Base-by-base conservation (phyloP, 2,888 invertebrate genomes). In the Eupithecia inturbata region DNA sequence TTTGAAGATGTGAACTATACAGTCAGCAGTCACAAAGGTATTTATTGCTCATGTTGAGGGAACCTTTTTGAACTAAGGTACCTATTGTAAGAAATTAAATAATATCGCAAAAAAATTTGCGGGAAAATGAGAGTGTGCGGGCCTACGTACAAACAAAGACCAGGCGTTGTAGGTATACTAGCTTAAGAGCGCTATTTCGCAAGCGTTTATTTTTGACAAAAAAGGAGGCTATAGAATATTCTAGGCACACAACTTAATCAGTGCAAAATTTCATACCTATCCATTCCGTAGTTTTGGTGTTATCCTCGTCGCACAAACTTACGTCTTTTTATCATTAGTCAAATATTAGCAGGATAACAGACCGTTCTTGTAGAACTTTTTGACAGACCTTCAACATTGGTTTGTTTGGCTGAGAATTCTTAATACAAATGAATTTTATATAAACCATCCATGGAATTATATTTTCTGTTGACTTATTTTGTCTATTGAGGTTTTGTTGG, bases 1-100 rank as follows among this genome's bases (percentile, higher is more conserved):
- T 96, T 96, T 83, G 95, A 95, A 84, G 95, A 96, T 87, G 81
- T 96, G 73, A 92, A 87, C 26, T 96, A 94, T 80, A 94, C 95
- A 0, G 95, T 95, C 41, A 92, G 88, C 79, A 91, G 95, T 1
- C 85, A 88, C 77, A 92, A 90, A 88, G 93, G 94, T 94, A 33
- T 12, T 33, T 63, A n/a, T 33, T 1, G 7, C 1, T 63, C 5
- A 22, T 53, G 22, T 22, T 53, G 3, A 1, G 1, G 6, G 7
- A 22, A 22, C 9, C 10, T 22, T 22, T 49, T 53, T 53, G n/a
- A 39, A 39, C 12, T 39, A 14, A 31, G 31, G 31, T 31, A 31
- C 31, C 5, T 31, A 31, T 31, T 31, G 31, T 31, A 31, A 31
- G 31, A 31, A n/a, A n/a, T n/a, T n/a, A n/a, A n/a, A n/a, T 31